Base-by-base conservation (phyloP, 2,113 vertebrate genomes). In the Hylia prasina region DNA sequence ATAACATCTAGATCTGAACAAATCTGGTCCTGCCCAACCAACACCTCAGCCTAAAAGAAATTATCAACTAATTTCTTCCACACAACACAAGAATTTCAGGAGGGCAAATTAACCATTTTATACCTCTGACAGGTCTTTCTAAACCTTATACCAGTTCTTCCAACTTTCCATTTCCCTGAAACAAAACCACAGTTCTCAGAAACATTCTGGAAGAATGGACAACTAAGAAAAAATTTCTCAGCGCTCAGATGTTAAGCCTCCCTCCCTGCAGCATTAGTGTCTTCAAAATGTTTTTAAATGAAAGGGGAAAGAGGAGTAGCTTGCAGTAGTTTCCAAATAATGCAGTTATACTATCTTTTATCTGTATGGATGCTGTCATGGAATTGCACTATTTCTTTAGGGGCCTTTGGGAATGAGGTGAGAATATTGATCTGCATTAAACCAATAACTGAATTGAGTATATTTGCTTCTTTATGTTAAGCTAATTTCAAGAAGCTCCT, bases 341-440 rank as follows among this genome's bases (percentile, higher is more conserved):
- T 69, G n/a, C 82, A 94, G 92, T 95, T 90, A 93, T 73, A 88
- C 42, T 73, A 66, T 30, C 68, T 93, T 86, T 91, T 93, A 93
- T 93, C 87, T 90, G 60, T 81, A 90, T 64, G 80, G 51, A 85
- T 94, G 85, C 88, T 47, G 82, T 80, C 51, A 92, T 5, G 3
- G 76, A 95, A 90, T 80, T 37, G 60, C 75, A 88, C 72, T 96
- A 90, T 94, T 95, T 64, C 44, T 94, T 93, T 83, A 3, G 9
- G 86, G 56, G 64, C 82, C 83, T 81, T 81, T 87, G 68, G 85
- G 48, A 92, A 79, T 51, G 71, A 86, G 94, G 89, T 87, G 93
- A 95, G 87, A 96, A 80, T 82, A 94, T 88, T 86, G 79, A 95
- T 91, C 76, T 94, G 66, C 75, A 95, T 90, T 94, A 96, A 89